Evolutionary conservation across 2,797 vertebrate species (phyloP), one percentile per base, ranked within the genome.

Genomic region (Linurgus olivaceus): DNA sequence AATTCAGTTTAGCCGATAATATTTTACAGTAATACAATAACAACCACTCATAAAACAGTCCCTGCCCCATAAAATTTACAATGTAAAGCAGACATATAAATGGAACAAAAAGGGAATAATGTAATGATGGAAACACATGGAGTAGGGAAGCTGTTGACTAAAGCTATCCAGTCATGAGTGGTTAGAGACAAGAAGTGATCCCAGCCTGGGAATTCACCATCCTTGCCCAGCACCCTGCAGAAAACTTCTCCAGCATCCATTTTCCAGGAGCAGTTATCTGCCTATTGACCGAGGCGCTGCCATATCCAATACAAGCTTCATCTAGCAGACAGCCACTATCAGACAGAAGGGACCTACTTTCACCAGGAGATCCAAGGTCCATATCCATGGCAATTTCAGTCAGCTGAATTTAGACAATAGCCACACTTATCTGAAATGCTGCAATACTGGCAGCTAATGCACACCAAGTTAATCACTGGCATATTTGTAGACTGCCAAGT

Each of bases 401-500:
- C 95, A 95, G 55, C 79, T 83, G 91, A 93, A 72, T 75, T 86
- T 24, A 84, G 87, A 93, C 96, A 93, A 96, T 90, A 90, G 87
- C 68, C 87, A 93, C 89, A 80, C 84, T 96, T 95, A 86, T 87
- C 76, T 92, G 73, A 92, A 92, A 92, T 38, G 83, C 80, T 90
- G 74, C 84, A 94, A 91, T 74, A 85, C 85, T 93, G 66, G 92
- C 87, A 96, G 93, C 86, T 92, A 91, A 94, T 37, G 87, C 78
- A 74, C 92, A 52, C 91, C 47, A 75, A 94, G 86, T 95, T 96
- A 95, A 96, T 95, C 90, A 93, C 90, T 84, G 89, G 89, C 90
- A 67, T 94, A 93, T 94, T 88, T 95, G 95, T 92, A 83, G 87
- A 83, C 93, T 96, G 95, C 94, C 95, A 97, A 97, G 83, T 88